Percentiles rank a stretch among this genome's conserved stretches.
These are phyloP conservation scores for Hirtodrosophila duncani DNA, from an alignment of 2,888 invertebrate genomes.

Conservation along the genomic window DNA sequence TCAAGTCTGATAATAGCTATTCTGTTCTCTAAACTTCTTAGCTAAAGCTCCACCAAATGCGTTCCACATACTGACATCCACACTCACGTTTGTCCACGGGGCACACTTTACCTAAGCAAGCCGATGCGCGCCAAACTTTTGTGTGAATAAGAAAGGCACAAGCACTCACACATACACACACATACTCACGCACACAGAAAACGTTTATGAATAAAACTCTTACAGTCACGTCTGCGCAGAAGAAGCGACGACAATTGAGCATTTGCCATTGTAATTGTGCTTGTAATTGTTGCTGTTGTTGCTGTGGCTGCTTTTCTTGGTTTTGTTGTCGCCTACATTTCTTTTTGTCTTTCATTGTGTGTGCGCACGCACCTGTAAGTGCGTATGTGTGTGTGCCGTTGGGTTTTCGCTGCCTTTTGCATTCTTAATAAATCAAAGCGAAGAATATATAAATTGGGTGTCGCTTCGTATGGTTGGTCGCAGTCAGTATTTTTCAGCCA, in stretches of 20 bases:
- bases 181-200: neutral
- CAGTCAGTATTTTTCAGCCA: constrained; percentile 78
- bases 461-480: constrained; percentile 75
- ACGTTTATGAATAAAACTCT: constrained; percentile 10
- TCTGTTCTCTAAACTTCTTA: neutral
- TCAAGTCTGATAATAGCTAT: neutral
- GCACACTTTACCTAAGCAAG: constrained; percentile 27
- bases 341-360: constrained; percentile 47
- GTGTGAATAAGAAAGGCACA: constrained; percentile 2
- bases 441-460: constrained; percentile 79
- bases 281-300: constrained; percentile 8
- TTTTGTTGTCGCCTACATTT: constrained; percentile 54
- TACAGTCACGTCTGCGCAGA: constrained; percentile 49
- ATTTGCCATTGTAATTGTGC: constrained; percentile 39
- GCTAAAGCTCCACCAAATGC: constrained; percentile 8
- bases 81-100: constrained; percentile 15
- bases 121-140: constrained; percentile 29
- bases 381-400: constrained; percentile 17
- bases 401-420: constrained; percentile 76
- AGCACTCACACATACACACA: constrained; percentile 2
- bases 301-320: constrained; percentile 4
- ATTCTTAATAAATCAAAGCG: constrained; percentile 79
- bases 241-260: constrained; percentile 38
- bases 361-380: constrained; percentile 46
- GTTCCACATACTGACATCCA: constrained; percentile 43